Evolutionary conservation across 2,797 vertebrate genomes (phyloP), one percentile per base, ranked within the genome.

Genomic region (Orestias chungarensis): DNA sequence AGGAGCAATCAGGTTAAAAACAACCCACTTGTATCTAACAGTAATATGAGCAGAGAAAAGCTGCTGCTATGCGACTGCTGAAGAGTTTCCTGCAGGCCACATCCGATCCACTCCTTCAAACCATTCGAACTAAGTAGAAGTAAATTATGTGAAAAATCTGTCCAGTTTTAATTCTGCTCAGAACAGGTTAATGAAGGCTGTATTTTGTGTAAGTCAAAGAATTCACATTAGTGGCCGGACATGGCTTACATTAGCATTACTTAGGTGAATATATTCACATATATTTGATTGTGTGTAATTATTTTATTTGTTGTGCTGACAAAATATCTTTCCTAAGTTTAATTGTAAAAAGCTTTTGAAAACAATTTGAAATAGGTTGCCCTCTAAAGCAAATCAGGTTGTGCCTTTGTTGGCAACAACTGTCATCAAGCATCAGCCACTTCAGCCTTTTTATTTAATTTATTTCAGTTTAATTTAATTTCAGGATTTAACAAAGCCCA

Each of bases 201-300:
- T 3, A 35, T 18, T 59, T 17, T 35, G 12, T 1, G 10, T 38
- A 59, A 59, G 31, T 59, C 38, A 38, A 59, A 35, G 38, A 35
- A 59, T 59, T 59, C 33, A 59, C 35, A 59, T 59, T 31, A 59
- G 57, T 35, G 38, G 55, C 29, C 38, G 57, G 57, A 59, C 57
- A 59, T 59, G 35, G 20, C 57, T 35, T 59, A 11, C 35, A 59
- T 59, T 59, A 59, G 57, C 57, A 59, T 59, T 59, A 23, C 18
- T 38, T 33, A 59, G 35, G 57, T 59, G 33, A 59, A 42, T 42
- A 42, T 42, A 42, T 4, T 42, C 12, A 7, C 12, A 10, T 10
- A 9, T 42, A 42, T 42, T 42, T 9, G 1, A 9, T 9, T 5
- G 12, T 5, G 12, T 42, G 3, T 42, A 1, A 1, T 42, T 10